Conservation (phyloP, 2,113 vertebrate species). For the Limnothrissa miodon region DNA sequence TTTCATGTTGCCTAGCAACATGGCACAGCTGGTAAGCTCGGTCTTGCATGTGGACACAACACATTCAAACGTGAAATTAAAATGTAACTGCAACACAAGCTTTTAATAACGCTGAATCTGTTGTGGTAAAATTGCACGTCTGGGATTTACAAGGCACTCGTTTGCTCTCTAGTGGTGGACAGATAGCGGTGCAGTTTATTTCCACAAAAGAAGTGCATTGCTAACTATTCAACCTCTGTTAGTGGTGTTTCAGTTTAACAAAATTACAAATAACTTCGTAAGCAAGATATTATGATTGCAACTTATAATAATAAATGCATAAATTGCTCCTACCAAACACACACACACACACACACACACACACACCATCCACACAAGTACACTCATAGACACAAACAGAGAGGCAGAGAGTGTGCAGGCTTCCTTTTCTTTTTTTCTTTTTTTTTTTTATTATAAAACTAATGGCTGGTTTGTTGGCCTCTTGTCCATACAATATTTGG, state of each 20-base stretch:
- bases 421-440: too few relatives aligned
- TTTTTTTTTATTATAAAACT: too few relatives aligned
- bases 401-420: too few relatives aligned
- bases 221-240: background rate
- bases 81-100: background rate
- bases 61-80: background rate
- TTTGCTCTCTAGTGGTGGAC: slow-evolving; percentile 15
- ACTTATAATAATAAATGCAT: too few relatives aligned
- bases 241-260: background rate
- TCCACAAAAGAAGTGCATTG: background rate
- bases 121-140: background rate
- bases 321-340: too few relatives aligned
- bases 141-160: background rate
- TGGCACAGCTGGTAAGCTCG: background rate
- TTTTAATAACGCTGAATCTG: background rate
- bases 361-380: background rate
- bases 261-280: background rate
- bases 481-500: background rate
- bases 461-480: background rate
- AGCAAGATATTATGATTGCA: background rate
- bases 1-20: background rate
- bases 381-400: too few relatives aligned
- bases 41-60: background rate
- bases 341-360: background rate
- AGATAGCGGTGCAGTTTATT: background rate